These are phyloP conservation scores for Brachylomia viminalis DNA, from an alignment of 2,888 invertebrate species.

Conservation along the genomic window DNA sequence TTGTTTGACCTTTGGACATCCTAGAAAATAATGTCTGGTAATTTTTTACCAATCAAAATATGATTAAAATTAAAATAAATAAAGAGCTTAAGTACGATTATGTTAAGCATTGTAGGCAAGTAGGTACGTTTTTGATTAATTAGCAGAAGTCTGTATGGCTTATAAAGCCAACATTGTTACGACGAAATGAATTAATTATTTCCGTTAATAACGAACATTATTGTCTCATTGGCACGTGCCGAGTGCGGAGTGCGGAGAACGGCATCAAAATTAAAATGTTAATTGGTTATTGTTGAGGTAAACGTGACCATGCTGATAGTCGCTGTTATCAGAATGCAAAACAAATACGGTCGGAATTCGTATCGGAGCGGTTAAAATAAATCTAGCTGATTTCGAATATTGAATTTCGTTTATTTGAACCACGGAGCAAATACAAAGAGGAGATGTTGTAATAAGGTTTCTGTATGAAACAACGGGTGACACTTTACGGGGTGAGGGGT, in stretches of 20 bases:
- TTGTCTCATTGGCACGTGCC: slow-evolving; percentile 26
- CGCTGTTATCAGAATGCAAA: slow-evolving; percentile 21
- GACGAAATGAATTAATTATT: slow-evolving; percentile 44
- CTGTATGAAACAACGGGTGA: too few species aligned
- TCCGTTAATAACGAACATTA: slow-evolving; percentile 41
- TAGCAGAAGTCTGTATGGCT: slow-evolving; percentile 26
- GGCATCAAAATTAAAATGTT: slow-evolving; percentile 43
- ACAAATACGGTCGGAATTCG: slow-evolving; percentile 30
- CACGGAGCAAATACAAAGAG: too few species aligned
- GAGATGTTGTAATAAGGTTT: too few species aligned
- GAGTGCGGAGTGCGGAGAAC: neutral
- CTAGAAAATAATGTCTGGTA: slow-evolving; percentile 6
- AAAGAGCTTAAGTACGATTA: slow-evolving; percentile 9
- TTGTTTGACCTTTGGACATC: slow-evolving; percentile 25
- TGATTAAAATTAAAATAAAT: slow-evolving; percentile 2
- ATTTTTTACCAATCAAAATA: slow-evolving; percentile 10
- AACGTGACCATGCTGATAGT: slow-evolving; percentile 26
- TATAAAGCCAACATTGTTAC: slow-evolving; percentile 27
- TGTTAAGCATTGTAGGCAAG: neutral
- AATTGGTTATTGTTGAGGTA: slow-evolving; percentile 33
- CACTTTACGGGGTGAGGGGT: too few species aligned
- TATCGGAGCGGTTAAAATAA: neutral
- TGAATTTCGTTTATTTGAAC: slow-evolving; percentile 9
- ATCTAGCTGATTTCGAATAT: neutral
- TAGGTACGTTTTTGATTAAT: slow-evolving; percentile 19